A percentile compares a stretch with the other conserved stretches of the same genome.
phyloP scores from a whole-genome alignment of 2,797 vertebrate species.

The Coregonus sp. region DNA sequence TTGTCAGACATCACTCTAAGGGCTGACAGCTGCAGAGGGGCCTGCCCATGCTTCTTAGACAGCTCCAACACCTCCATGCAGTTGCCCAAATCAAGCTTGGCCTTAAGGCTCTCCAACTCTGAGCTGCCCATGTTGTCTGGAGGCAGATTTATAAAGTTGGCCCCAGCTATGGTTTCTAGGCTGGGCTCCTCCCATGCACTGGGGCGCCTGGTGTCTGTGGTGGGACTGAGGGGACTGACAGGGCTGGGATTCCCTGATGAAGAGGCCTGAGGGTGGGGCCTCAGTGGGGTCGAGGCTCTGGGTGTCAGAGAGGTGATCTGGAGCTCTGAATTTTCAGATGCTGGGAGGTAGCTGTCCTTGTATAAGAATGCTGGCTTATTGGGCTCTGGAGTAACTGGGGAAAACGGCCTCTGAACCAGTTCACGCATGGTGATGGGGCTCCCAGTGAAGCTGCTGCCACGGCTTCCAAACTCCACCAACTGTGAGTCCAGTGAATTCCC shows the following conservation, averaged over 20 bases:
- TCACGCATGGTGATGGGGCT: slow-evolving; percentile 69
- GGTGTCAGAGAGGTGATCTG: slow-evolving; percentile 59
- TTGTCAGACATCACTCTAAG: slow-evolving; percentile 91
- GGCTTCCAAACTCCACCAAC: slow-evolving; percentile 41
- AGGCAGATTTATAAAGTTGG: slow-evolving; percentile 63
- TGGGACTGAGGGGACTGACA: slow-evolving; percentile 28
- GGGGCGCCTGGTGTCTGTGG: slow-evolving; percentile 32
- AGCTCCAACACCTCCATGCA: slow-evolving; percentile 80
- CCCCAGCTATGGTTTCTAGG: slow-evolving; percentile 54
- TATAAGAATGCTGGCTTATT: slow-evolving; percentile 61
- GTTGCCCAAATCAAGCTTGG: slow-evolving; percentile 86
- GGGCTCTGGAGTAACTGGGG: slow-evolving; percentile 34
- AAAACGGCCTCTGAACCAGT: slow-evolving; percentile 51
- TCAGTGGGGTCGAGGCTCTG: background rate
- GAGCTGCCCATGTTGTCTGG: slow-evolving; percentile 39
- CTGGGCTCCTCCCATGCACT: slow-evolving; percentile 21
- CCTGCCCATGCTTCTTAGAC: slow-evolving; percentile 81
- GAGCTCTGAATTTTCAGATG: slow-evolving; percentile 72
- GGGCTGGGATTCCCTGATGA: slow-evolving; percentile 32
- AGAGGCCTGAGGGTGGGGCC: background rate
- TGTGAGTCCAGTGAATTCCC: slow-evolving; percentile 46
- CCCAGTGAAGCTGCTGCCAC: slow-evolving; percentile 38
- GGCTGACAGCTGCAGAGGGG: slow-evolving; percentile 73
- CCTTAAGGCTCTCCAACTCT: slow-evolving; percentile 64
- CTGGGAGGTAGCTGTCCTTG: slow-evolving; percentile 79